Conservation (phyloP, 2,113 vertebrate genomes). For the Dasyurus viverrinus region DNA sequence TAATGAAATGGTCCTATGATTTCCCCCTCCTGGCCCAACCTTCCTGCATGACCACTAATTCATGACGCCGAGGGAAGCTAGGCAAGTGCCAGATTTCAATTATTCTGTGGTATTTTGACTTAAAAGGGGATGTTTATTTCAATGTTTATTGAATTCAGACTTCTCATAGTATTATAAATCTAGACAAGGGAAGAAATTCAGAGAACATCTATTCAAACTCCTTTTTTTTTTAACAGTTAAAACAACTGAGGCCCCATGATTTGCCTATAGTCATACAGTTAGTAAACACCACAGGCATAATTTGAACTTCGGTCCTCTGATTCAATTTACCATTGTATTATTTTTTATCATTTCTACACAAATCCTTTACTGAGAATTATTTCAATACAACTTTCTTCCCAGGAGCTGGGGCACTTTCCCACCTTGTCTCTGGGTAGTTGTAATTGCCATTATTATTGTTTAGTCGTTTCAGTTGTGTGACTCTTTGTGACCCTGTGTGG, state of each 20-base stretch:
- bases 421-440: neutral
- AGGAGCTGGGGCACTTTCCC: neutral
- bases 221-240: neutral
- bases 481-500: no score
- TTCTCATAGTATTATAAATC: neutral
- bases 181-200: neutral
- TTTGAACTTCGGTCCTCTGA: neutral
- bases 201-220: neutral
- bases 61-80: neutral
- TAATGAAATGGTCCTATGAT: neutral
- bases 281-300: neutral
- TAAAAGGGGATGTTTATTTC: neutral
- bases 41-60: neutral
- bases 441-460: neutral
- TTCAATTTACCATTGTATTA: neutral
- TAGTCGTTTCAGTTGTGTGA: neutral
- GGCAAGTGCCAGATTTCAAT: slow-evolving; percentile 4
- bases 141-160: neutral
- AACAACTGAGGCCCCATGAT: neutral
- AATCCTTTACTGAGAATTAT: neutral
- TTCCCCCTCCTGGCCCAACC: neutral
- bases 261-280: neutral
- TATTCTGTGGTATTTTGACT: neutral
- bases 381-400: neutral
- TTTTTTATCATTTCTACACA: neutral